Percentiles rank a stretch among this genome's conserved stretches.
These are phyloP conservation scores for Smittia aterrima DNA, from an alignment of 2,888 invertebrate species.

Conservation along the genomic window DNA sequence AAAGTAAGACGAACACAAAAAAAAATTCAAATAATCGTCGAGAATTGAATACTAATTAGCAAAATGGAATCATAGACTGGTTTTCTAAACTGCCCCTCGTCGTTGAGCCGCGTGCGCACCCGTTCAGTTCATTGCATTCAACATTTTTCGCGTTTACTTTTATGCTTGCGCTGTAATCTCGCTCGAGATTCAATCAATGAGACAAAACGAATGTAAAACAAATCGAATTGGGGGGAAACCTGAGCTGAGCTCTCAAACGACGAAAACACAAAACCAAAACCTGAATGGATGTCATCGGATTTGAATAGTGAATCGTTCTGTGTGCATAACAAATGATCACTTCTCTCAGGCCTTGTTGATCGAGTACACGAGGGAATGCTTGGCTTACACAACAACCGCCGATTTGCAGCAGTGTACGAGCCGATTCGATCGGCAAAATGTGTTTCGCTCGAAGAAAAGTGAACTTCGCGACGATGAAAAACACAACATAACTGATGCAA, in stretches of 20 bases:
- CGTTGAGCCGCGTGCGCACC: neutral
- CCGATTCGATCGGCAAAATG: too few relatives aligned
- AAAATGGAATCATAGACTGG: conserved; percentile 11
- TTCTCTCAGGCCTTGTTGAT: neutral
- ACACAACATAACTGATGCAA: conserved; percentile 13
- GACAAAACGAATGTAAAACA: too few relatives aligned
- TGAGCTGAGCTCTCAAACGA: too few relatives aligned
- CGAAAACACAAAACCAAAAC: too few relatives aligned
- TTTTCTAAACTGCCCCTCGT: neutral
- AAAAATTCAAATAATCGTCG: conserved; percentile 1
- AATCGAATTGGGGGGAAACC: too few relatives aligned
- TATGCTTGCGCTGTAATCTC: neutral
- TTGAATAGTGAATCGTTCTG: neutral
- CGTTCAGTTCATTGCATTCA: conserved; percentile 11
- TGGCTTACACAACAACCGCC: neutral
- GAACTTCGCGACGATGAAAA: too few relatives aligned
- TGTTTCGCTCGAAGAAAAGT: too few relatives aligned
- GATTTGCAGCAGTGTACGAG: neutral
- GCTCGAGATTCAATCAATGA: too few relatives aligned
- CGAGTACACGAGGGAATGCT: neutral
- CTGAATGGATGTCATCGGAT: too few relatives aligned
- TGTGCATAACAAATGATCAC: conserved; percentile 16
- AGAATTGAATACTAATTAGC: conserved; percentile 11
- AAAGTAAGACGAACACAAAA: neutral
- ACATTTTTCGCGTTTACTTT: neutral